phyloP scores from a whole-genome alignment of 2,797 vertebrate genomes.

The Crypturellus tataupa region DNA sequence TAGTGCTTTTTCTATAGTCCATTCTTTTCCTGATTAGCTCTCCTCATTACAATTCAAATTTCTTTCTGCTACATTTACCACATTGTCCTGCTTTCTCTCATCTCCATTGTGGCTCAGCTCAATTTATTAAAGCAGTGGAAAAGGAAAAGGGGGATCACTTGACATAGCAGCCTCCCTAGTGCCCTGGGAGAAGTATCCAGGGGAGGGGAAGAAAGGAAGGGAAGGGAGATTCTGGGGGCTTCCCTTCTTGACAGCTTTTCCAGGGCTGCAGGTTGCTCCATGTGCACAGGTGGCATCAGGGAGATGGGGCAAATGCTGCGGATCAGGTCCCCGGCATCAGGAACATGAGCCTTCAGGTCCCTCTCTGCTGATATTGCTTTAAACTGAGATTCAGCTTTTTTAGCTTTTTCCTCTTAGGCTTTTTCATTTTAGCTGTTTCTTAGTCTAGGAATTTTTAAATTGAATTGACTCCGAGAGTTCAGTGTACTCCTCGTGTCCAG shows the following conservation, averaged over 20 bases:
- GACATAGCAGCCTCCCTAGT: not conserved
- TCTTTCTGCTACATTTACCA: slow-evolving; percentile 80
- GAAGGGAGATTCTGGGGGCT: not conserved
- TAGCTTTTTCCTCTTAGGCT: not conserved
- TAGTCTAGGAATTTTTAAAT: not conserved
- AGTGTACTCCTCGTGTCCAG: not conserved
- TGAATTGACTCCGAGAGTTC: not conserved
- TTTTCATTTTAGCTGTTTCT: not conserved
- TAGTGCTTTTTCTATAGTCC: slow-evolving; percentile 73
- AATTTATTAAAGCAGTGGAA: slow-evolving; percentile 64
- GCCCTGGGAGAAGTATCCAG: not conserved
- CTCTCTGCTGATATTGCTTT: rapidly evolving
- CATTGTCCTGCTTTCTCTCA: slow-evolving; percentile 76
- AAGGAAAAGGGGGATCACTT: not conserved
- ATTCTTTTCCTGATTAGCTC: slow-evolving; percentile 78
- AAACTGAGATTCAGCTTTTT: not conserved
- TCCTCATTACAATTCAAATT: slow-evolving; percentile 77
- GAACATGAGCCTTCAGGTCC: not conserved
- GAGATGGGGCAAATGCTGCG: rapidly evolving
- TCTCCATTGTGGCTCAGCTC: slow-evolving; percentile 69
- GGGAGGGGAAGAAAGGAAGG: not conserved
- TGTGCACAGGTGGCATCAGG: not conserved
- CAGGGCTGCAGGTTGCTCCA: not conserved
- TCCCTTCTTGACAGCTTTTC: not conserved
- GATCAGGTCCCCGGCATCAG: not conserved